These are phyloP conservation scores for Crocuta crocuta DNA, from an alignment of 2,113 vertebrate species.

Conservation along the genomic window DNA sequence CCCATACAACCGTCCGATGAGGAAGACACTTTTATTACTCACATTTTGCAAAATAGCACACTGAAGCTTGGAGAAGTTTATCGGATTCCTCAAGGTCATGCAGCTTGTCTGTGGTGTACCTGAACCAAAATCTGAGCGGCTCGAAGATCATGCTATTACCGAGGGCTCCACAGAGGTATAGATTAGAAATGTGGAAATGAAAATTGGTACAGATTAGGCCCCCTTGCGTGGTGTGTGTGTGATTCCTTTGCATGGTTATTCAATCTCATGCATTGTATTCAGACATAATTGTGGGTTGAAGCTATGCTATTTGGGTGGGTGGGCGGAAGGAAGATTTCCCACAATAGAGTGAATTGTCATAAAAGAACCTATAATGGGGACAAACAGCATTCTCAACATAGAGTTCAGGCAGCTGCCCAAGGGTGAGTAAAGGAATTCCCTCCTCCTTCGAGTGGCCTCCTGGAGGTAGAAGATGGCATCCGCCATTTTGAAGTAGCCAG, in stretches of 20 bases:
- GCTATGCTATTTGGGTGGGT: not conserved
- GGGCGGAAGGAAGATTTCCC: not conserved
- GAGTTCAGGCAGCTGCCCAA: not conserved
- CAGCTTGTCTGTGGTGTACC: not conserved
- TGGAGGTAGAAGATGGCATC: not conserved
- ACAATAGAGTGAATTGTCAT: not conserved
- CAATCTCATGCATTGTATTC: not conserved
- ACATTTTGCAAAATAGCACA: not conserved
- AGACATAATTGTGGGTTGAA: not conserved
- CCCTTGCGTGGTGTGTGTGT: not conserved
- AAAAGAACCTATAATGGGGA: not conserved
- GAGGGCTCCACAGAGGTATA: not conserved
- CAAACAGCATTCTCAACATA: not conserved
- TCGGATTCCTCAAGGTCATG: not conserved
- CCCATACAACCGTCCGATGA: not conserved
- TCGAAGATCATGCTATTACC: not conserved
- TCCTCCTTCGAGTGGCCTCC: not conserved
- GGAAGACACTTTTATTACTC: not conserved
- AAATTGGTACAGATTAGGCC: not conserved
- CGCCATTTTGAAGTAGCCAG: not conserved
- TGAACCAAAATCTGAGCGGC: not conserved
- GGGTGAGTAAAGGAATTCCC: not conserved
- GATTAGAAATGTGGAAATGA: not conserved
- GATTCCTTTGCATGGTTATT: not conserved
- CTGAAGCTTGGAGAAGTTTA: not conserved